Base-by-base conservation (phyloP, 2,113 vertebrate genomes). In the Fregata magnificens region DNA sequence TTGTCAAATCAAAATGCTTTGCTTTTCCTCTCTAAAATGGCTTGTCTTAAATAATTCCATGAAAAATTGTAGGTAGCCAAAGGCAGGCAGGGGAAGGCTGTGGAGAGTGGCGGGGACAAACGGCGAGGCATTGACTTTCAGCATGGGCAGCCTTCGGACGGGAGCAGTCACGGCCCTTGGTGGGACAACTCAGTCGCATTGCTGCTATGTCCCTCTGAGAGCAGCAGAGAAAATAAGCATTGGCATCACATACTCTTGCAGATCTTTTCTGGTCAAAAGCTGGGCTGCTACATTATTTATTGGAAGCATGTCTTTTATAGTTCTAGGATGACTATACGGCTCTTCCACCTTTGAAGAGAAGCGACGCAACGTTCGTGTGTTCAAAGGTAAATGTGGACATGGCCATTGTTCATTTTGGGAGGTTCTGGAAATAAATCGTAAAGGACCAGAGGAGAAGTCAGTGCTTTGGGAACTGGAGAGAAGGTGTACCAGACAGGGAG, bases 361-460 rank as follows among this genome's bases (percentile, higher is more conserved):
- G 0, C 7, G 17, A 2, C 2, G 2, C 38, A 18, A 14, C 19
- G 1, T 42, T 61, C 10, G 0, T 1, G 22, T 29, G 20, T 20
- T 42, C 15, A 10, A 69, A 73, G n/a, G 44, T 26, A 56, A 44
- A 6, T 2, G 36, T 38, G 13, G 5, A 13, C 0, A 3, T 7
- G 45, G 63, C 20, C 19, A 5, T 2, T 20, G 13, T 6, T 49
- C 24, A 6, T 63, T 7, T 34, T 34, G 52, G 47, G 32, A 77
- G 8, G 26, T 47, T 44, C 45, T 72, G 53, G 71, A 62, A 40
- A 45, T 7, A 62, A 69, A 56, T 17, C 2, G 0, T 4, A 5
- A 34, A 65, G 49, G 53, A 55, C 24, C 59, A 25, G 15, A 38
- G 71, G 74, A 59, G 47, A 76, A 71, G 5, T 16, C 65, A 45